Evolutionary conservation across 2,797 vertebrate species (phyloP).

Genomic region (Lycodopsis pacificus): DNA sequence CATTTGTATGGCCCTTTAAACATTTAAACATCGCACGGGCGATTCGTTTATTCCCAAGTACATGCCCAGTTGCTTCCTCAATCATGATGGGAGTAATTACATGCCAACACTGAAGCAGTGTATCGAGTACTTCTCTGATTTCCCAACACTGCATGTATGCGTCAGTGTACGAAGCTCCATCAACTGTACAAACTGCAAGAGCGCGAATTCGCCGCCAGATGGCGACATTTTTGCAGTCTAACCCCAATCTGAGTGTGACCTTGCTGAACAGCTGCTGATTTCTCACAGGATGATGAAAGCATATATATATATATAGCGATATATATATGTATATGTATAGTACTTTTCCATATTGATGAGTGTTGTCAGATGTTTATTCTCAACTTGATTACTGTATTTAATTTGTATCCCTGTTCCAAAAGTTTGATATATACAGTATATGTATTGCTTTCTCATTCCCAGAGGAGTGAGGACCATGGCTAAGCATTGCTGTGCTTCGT

Average conservation of each 20-base stretch:
- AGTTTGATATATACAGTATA: not conserved
- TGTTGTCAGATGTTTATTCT: not conserved
- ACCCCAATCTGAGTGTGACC: not conserved
- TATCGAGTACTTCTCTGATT: not conserved
- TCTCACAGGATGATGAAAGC: not conserved
- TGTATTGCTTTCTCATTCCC: not conserved
- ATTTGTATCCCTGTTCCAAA: not conserved
- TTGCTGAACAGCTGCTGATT: constrained; percentile 29
- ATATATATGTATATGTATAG: not conserved
- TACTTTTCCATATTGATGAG: not conserved
- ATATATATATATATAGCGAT: no score
- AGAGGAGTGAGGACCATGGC: constrained; percentile 31
- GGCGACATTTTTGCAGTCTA: constrained; percentile 44
- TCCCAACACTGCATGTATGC: not conserved
- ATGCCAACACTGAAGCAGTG: not conserved
- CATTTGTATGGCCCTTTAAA: not conserved
- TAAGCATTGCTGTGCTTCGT: not conserved
- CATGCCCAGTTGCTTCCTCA: not conserved
- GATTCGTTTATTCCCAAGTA: not conserved
- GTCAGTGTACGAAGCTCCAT: not conserved
- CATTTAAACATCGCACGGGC: not conserved
- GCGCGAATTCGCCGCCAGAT: constrained; percentile 57
- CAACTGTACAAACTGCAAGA: not conserved
- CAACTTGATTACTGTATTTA: not conserved
- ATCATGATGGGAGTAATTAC: not conserved